Percentiles rank a stretch among this genome's conserved stretches.
Conservation (phyloP, 2,888 invertebrate genomes). For the Ormyrus pomaceus region DNA sequence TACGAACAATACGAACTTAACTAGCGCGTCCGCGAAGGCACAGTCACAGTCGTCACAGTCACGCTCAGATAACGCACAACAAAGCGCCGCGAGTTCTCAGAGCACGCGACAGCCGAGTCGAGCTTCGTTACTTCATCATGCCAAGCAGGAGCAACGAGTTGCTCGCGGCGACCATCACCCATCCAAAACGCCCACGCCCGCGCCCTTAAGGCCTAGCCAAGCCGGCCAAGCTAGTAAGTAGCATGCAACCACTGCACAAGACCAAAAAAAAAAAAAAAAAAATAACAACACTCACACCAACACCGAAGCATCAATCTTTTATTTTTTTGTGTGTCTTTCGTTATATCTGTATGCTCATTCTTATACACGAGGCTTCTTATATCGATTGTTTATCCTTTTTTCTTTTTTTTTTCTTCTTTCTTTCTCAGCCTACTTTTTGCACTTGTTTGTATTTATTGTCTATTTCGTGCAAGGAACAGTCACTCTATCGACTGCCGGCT, state of each 20-base stretch:
- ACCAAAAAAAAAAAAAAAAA: too few species aligned
- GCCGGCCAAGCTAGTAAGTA: slow-evolving; percentile 74
- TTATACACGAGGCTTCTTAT: too few species aligned
- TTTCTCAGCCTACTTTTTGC: neutral
- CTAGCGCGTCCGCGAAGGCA: slow-evolving; percentile 35
- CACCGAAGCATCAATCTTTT: neutral
- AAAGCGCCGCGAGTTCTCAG: slow-evolving; percentile 24
- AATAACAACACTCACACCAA: neutral
- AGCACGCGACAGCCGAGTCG: slow-evolving; percentile 59
- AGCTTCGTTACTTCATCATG: slow-evolving; percentile 55
- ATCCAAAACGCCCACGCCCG: slow-evolving; percentile 57
- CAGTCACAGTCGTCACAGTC: slow-evolving; percentile 39
- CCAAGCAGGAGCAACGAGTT: slow-evolving; percentile 64
- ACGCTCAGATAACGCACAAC: slow-evolving; percentile 37
- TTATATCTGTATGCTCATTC: too few species aligned
- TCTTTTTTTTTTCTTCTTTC: neutral
- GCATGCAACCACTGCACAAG: slow-evolving; percentile 64
- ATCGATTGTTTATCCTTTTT: too few species aligned
- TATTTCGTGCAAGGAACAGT: too few species aligned
- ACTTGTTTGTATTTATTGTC: too few species aligned
- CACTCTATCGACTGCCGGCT: too few species aligned
- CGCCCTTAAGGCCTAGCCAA: slow-evolving; percentile 61
- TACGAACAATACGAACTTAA: slow-evolving; percentile 4
- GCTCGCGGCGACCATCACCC: slow-evolving; percentile 65
- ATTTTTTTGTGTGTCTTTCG: too few species aligned